Percentiles rank a stretch among this genome's conserved stretches.
Conservation (phyloP, 2,888 invertebrate genomes). For the Drosophila nr. medialis region DNA sequence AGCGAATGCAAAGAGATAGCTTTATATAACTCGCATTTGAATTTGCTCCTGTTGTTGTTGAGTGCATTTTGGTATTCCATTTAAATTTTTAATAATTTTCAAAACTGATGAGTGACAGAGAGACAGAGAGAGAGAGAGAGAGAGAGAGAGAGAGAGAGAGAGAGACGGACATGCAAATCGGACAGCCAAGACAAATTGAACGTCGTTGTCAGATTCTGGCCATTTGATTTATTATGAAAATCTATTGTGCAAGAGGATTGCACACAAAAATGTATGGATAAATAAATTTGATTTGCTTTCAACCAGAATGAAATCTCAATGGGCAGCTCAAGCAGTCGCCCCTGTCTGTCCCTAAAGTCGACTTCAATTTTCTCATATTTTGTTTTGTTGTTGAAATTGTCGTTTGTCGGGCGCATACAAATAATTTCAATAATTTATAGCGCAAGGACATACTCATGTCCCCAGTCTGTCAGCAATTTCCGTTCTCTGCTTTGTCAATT, state of each 20-base stretch:
- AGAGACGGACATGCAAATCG: constrained; percentile 5
- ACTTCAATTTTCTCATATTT: constrained; percentile 24
- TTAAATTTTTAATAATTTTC: constrained; percentile 82
- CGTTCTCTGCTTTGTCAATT: constrained; percentile 57
- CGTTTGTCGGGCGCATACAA: constrained; percentile 27
- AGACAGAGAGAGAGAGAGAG: constrained; percentile 48
- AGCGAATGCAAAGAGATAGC: constrained; percentile 11
- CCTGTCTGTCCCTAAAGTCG: not conserved
- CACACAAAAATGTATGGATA: constrained; percentile 25
- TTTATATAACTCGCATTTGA: constrained; percentile 34
- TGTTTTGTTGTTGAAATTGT: constrained; percentile 5
- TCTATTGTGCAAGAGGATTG: constrained; percentile 12
- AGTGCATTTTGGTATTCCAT: constrained; percentile 77
- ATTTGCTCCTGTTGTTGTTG: constrained; percentile 50
- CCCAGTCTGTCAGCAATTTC: constrained; percentile 29
- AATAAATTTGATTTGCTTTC: constrained; percentile 35
- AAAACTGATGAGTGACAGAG: constrained; percentile 77
- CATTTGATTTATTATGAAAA: constrained; percentile 64
- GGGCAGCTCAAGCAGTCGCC: constrained; percentile 21
- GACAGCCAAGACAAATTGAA: constrained; percentile 14
- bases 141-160: constrained; percentile 5
- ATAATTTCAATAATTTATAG: constrained; percentile 65
- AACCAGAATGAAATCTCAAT: constrained; percentile 31
- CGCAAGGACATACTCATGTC: constrained; percentile 35
- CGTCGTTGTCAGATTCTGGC: constrained; percentile 37